phyloP scores from a whole-genome alignment of 2,113 vertebrate species.

The pig (Sus scrofa) region DNA sequence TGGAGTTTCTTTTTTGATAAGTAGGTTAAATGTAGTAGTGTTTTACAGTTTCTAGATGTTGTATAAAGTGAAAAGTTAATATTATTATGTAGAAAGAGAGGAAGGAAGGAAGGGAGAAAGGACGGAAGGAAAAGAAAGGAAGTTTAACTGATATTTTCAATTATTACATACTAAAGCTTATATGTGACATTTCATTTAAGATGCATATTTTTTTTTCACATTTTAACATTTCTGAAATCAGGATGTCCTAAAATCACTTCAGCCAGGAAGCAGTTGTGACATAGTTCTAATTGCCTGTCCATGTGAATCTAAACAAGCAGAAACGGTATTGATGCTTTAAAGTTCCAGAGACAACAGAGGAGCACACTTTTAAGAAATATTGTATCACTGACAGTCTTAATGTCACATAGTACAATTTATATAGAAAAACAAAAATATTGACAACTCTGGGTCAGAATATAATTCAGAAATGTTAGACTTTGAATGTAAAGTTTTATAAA shows the following conservation, averaged over 20 bases:
- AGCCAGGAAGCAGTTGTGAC: not conserved
- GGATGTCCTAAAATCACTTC: not conserved
- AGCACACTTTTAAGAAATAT: not conserved
- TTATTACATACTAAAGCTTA: not conserved
- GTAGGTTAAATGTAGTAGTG: no score
- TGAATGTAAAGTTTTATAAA: not conserved
- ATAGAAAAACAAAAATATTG: not conserved
- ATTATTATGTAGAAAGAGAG: no score
- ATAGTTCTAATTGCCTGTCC: not conserved
- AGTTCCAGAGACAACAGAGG: not conserved
- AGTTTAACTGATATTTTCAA: not conserved
- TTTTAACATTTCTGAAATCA: conserved; percentile 1
- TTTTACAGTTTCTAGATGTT: no score
- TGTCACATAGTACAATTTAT: not conserved
- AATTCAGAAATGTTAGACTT: not conserved
- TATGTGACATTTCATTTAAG: not conserved
- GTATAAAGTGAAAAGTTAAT: no score
- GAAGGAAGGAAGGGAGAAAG: no score
- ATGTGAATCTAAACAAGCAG: not conserved
- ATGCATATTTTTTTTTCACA: not conserved
- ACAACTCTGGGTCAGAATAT: not conserved
- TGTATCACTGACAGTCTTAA: not conserved
- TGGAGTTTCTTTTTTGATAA: no score
- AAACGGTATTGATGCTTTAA: not conserved
- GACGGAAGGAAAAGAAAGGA: no score